These are phyloP conservation scores for Bujurquina vittata DNA, from an alignment of 2,113 vertebrate species.

Conservation along the genomic window DNA sequence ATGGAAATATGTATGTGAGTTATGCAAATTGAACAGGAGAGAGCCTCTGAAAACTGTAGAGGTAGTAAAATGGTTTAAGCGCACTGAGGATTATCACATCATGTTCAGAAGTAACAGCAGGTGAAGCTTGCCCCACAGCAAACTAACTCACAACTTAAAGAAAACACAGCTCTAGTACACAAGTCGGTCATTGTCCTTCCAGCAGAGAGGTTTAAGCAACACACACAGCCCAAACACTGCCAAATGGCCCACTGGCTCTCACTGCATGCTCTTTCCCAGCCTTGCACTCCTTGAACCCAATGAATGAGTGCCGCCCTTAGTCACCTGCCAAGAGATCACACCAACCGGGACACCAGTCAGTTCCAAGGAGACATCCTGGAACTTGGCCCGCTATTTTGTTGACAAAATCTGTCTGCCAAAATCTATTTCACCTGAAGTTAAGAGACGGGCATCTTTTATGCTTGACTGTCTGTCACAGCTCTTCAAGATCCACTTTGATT, in stretches of 20 bases:
- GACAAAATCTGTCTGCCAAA: neutral
- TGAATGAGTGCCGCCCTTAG: neutral
- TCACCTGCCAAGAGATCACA: neutral
- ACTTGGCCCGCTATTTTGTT: neutral
- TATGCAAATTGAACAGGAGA: constrained; percentile 35
- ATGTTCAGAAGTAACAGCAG: neutral
- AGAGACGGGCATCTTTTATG: neutral
- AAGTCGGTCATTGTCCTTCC: neutral
- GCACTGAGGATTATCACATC: neutral
- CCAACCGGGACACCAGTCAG: neutral
- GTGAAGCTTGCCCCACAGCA: neutral
- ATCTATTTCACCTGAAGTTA: neutral
- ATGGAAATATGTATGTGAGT: constrained; percentile 52
- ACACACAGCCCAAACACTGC: neutral
- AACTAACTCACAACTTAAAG: neutral
- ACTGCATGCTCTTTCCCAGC: neutral
- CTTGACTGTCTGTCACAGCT: neutral
- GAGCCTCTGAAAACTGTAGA: neutral
- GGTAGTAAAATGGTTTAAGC: neutral
- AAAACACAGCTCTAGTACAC: neutral
- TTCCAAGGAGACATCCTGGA: neutral
- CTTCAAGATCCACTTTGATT: neutral
- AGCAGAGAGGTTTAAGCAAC: neutral
- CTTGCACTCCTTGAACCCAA: neutral
- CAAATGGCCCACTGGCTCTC: neutral